Base-by-base conservation (phyloP, 2,113 vertebrate genomes). In the Triplophysa tibetana region DNA sequence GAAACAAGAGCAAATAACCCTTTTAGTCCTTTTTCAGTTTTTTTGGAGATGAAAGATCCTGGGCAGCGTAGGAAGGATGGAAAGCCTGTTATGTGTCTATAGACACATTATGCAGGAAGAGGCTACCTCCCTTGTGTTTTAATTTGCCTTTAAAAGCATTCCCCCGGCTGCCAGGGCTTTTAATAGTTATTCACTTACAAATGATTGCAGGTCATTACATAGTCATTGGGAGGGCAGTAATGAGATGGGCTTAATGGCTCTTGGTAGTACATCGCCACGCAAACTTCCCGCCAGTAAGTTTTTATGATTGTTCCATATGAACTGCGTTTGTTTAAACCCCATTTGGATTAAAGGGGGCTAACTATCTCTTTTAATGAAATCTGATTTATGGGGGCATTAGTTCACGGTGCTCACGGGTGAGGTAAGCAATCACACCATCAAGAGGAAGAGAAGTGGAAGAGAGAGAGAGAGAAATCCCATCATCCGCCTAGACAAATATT, bases 181-280 rank as follows among this genome's bases (percentile, higher is more conserved):
- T 96, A 96, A 97, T 97, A 95, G 95, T 94, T 95, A 95, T 95
- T 94, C 96, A 95, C 95, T 97, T 95, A 94, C 92, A 95, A 96
- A 94, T 93, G 90, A 96, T 96, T 95, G 95, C 94, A 95, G 95
- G 95, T 97, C 95, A 95, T 97, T 97, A 97, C 94, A 94, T 95
- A 95, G 96, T 94, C 95, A 94, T 95, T 93, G 96, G 96, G 95
- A 96, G 93, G 93, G 93, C 94, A 96, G 95, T 96, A 96, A 96
- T 95, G 93, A 94, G 95, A 96, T 94, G 92, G 91, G 94, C 95
- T 94, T 98, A 96, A 96, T 95, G 94, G 95, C 92, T 94, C 94
- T 94, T 93, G 45, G 93, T 94, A 95, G 89, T 95, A 95, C 95
- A 94, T 93, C 92, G 95, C 93, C 94, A 91, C 91, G 93, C 94